A percentile compares a stretch with the other conserved stretches of the same genome.
These are phyloP conservation scores for Hemistola chrysoprasaria DNA, from an alignment of 2,888 invertebrate species.

Conservation along the genomic window DNA sequence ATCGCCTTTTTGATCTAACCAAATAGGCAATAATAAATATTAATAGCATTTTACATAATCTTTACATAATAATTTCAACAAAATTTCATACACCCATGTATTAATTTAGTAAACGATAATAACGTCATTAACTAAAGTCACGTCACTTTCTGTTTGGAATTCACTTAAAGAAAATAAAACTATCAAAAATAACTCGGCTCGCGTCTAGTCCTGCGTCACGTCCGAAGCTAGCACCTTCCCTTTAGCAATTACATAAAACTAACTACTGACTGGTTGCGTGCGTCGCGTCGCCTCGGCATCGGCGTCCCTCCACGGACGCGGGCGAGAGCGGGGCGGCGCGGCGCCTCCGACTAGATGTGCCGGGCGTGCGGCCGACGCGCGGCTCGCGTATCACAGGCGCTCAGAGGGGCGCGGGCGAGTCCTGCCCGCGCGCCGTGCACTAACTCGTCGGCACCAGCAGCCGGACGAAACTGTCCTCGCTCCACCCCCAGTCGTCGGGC, in stretches of 20 bases:
- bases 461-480: conserved; percentile 88
- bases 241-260: conserved; percentile 79
- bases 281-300: conserved; percentile 50
- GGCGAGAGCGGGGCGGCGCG: conserved; percentile 47
- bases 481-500: conserved; percentile 83
- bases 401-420: conserved; percentile 73
- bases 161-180: conserved; percentile 80
- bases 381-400: conserved; percentile 72
- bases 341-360: conserved; percentile 59
- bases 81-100: conserved; percentile 78
- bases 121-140: conserved; percentile 77
- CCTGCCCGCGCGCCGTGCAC: conserved; percentile 78
- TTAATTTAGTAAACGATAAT: conserved; percentile 62
- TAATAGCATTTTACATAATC: conserved; percentile 72
- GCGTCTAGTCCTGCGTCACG: conserved; percentile 79
- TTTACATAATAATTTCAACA: conserved; percentile 82
- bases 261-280: conserved; percentile 75
- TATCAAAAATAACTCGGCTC: conserved; percentile 82
- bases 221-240: conserved; percentile 82
- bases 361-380: conserved; percentile 41
- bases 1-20: conserved; percentile 72
- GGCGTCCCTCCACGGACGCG: conserved; percentile 39
- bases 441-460: conserved; percentile 87
- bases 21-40: conserved; percentile 73
- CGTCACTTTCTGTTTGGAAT: conserved; percentile 74